Evolutionary conservation across 1,140 invertebrate species (phyloP).

Genomic region (Eumeta japonica): DNA sequence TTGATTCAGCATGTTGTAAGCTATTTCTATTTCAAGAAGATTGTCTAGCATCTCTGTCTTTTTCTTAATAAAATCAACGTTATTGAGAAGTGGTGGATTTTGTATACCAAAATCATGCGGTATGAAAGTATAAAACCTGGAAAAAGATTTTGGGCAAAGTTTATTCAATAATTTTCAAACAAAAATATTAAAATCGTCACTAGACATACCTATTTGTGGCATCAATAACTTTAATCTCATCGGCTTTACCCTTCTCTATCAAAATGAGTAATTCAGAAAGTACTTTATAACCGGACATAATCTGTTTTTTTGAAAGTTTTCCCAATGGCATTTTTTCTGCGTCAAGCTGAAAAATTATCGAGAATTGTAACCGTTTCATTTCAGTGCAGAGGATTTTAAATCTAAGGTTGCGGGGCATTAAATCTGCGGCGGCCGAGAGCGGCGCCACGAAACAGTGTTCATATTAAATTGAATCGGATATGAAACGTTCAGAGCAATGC

Average conservation of each 20-base stretch:
- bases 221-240: slow-evolving; percentile 69
- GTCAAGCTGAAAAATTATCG: slow-evolving; percentile 67
- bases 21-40: slow-evolving; percentile 91
- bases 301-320: slow-evolving; percentile 90
- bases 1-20: slow-evolving; percentile 81
- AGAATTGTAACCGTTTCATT: neutral
- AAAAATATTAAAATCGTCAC: neutral
- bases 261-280: slow-evolving; percentile 75
- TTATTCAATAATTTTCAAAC: neutral
- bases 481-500: too few species aligned
- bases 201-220: slow-evolving; percentile 71
- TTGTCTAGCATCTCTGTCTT: slow-evolving; percentile 92
- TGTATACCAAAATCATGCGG: slow-evolving; percentile 92
- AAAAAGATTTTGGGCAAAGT: slow-evolving; percentile 3
- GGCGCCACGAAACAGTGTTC: too few species aligned
- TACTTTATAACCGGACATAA: slow-evolving; percentile 81
- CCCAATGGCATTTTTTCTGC: slow-evolving; percentile 96
- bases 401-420: too few species aligned
- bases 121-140: slow-evolving; percentile 86
- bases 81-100: slow-evolving; percentile 79
- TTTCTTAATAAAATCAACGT: slow-evolving; percentile 73
- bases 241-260: slow-evolving; percentile 55
- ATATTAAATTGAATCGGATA: too few species aligned
- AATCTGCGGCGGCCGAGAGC: too few species aligned
- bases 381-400: too few species aligned